These are phyloP conservation scores for Caligus rogercresseyi DNA, from an alignment of 1,140 invertebrate genomes.

Conservation along the genomic window DNA sequence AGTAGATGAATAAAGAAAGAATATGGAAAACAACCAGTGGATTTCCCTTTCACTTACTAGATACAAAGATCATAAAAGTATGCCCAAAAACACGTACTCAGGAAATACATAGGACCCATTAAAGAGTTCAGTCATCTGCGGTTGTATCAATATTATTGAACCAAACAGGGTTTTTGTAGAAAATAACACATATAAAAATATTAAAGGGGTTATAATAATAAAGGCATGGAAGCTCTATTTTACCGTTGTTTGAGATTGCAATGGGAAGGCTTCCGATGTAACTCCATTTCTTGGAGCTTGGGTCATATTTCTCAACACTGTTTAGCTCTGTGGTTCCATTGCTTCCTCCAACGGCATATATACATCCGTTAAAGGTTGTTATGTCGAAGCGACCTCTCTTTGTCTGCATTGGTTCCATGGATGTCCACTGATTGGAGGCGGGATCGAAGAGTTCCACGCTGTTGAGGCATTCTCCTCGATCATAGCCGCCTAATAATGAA, in stretches of 20 bases:
- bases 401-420: slow-evolving; percentile 45
- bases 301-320: slow-evolving; percentile 46
- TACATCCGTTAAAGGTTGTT: slow-evolving; percentile 41
- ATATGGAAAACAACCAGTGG: no score
- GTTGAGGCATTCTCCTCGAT: slow-evolving; percentile 58
- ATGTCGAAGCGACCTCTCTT: slow-evolving; percentile 54
- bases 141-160: no score
- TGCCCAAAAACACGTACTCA: no score
- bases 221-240: no score
- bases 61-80: no score
- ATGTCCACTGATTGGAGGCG: slow-evolving; percentile 45
- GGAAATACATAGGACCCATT: no score
- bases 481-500: slow-evolving; percentile 51
- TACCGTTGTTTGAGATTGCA: slow-evolving; percentile 45
- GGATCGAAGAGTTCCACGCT: slow-evolving; percentile 54
- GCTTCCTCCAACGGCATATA: slow-evolving; percentile 59
- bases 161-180: no score
- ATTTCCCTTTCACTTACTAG: no score
- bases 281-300: slow-evolving; percentile 41
- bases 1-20: no score
- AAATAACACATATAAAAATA: no score
- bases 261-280: slow-evolving; percentile 40
- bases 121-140: no score
- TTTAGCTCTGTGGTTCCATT: slow-evolving; percentile 54
- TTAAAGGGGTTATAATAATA: no score